Evolutionary conservation across 30 jellyfish, hydroid and myxozoan species (phyloP).

Genomic region (Sanderia malayensis): DNA sequence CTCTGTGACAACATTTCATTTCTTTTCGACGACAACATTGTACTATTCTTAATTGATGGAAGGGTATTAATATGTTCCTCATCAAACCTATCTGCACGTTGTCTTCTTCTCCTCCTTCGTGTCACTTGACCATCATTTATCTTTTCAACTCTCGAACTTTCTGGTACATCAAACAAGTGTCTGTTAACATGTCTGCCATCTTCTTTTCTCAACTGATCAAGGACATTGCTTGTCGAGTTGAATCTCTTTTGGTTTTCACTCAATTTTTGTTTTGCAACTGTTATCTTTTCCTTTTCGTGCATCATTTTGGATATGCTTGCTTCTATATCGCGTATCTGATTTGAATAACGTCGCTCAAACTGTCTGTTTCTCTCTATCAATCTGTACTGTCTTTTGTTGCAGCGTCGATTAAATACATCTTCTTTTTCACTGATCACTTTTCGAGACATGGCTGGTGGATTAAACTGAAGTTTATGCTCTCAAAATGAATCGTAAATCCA

Average conservation of each 20-base stretch:
- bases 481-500: no score
- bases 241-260: not conserved
- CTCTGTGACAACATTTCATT: no score
- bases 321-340: slow-evolving; percentile 5
- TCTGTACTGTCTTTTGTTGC: slow-evolving; percentile 2
- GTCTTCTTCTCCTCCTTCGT: not conserved
- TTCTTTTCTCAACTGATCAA: not conserved
- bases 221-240: slow-evolving; percentile 5
- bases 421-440: slow-evolving; percentile 5
- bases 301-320: slow-evolving; percentile 1
- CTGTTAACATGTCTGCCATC: not conserved
- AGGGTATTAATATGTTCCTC: not conserved
- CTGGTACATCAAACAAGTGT: not conserved
- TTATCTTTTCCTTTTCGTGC: slow-evolving; percentile 1
- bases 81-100: not conserved
- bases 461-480: no score
- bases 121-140: no score
- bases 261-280: slow-evolving; percentile 20
- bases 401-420: not conserved
- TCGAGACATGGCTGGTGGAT: no score
- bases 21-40: not conserved
- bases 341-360: slow-evolving; percentile 1
- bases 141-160: not conserved
- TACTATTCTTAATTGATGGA: not conserved
- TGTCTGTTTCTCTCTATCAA: slow-evolving; percentile 26